Base-by-base conservation (phyloP, 2,888 invertebrate species). In the Malachius bipustulatus region DNA sequence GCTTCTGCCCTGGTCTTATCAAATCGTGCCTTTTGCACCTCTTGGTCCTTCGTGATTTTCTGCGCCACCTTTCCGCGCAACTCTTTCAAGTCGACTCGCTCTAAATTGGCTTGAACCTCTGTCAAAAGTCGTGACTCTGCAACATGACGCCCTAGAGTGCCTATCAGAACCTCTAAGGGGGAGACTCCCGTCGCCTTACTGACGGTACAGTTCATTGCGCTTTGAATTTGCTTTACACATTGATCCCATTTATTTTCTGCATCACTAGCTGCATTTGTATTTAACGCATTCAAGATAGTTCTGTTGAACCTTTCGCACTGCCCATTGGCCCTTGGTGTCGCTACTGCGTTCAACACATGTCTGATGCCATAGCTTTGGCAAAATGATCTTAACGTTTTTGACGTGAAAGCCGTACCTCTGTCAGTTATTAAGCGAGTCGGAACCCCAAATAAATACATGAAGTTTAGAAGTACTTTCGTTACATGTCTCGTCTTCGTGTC, bases 261-360 rank as follows among this genome's bases (percentile, higher is more conserved):
- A 15, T 14, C 9, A 8, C 15, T 16, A 4, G 11, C 15, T 14
- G 40, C 39, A 4, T 42, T 43, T 2, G 48, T 30, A 2, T 43
- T 40, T 12, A 48, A 28, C 9, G 48, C 13, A 26, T 12, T 37
- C 4, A 43, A 13, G 13, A 42, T 37, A 2, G 45, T 47, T 10
- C 46, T 37, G 35, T 49, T 51, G 13, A 46, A 36, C 9, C 46
- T 38, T 19, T 16, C 50, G 4, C 46, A n/a, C n/a, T n/a, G n/a
- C n/a, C n/a, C n/a, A n/a, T n/a, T n/a, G n/a, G n/a, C n/a, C n/a
- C n/a, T n/a, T n/a, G n/a, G n/a, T n/a, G n/a, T n/a, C n/a, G n/a
- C n/a, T n/a, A n/a, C n/a, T n/a, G n/a, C n/a, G n/a, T n/a, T n/a
- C n/a, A n/a, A n/a, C n/a, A n/a, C n/a, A n/a, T n/a, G n/a, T n/a